Base-by-base conservation (phyloP, 2,113 vertebrate species). In the Oxygymnocypris stewartii region DNA sequence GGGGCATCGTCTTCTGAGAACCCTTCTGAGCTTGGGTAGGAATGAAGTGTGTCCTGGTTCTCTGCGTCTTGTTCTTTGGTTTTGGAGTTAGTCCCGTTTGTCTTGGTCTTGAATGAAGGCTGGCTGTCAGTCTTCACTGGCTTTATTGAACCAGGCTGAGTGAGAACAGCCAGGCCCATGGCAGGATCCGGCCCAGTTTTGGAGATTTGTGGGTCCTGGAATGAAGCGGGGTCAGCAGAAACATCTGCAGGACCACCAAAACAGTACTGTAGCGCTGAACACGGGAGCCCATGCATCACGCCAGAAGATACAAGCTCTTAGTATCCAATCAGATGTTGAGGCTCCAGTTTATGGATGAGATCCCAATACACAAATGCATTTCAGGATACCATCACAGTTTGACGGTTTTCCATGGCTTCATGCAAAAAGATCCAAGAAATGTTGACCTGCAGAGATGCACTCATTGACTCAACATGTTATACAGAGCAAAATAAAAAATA, bases 271-370 rank as follows among this genome's bases (percentile, higher is more conserved):
- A 99, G 92, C 73, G 96, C 96, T 12, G 97, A 97, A 90, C 98
- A 99, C 1, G 97, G 96, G 44, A 99, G 95, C 2, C 95, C 96
- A 65, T 97, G 97, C 97, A 99, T 99, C 91, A 92, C 93, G 92
- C 44, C 61, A 42, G 49, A 49, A 31, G 83, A 88, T 83, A 84
- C n/a, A 79, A 84, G 87, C 63, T 82, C 37, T 82, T 28, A 28
- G 37, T 12, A 23, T 69, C 44, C 44, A 82, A 71, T 82, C 40
- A 51, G 28, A 82, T 31, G n/a, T 23, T 82, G 61, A 81, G 25
- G 23, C 12, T 82, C 10, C 23, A 44, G 54, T 63, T 80, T 44
- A 44, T 44, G 78, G 12, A 80, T 80, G 51, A 59, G 77, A 79
- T 80, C 57, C 79, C 23, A 80, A 81, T 82, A 77, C 54, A 4